Conservation (phyloP, 2,888 invertebrate genomes). For the Siphlonurus alternatus region DNA sequence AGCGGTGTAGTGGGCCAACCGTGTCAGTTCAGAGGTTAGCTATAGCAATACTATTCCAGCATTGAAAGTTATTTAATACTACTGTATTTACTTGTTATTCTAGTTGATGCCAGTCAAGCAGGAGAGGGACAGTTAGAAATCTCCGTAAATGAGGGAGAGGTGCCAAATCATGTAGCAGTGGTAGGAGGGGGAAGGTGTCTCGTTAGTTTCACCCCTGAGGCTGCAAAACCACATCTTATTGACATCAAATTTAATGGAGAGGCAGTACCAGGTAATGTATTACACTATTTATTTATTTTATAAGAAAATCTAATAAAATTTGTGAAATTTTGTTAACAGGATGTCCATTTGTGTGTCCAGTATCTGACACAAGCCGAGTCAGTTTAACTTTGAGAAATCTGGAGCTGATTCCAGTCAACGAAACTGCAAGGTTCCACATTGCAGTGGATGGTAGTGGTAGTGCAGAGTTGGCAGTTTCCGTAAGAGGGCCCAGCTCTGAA, state of each 20-base stretch:
- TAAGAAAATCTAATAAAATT: conserved; percentile 3
- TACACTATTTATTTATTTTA: conserved; percentile 3
- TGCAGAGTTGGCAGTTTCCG: conserved; percentile 77
- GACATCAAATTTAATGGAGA: conserved; percentile 94
- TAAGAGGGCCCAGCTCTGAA: conserved; percentile 71
- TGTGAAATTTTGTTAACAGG: conserved; percentile 18
- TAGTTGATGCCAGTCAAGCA: conserved; percentile 95
- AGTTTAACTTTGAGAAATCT: conserved; percentile 54
- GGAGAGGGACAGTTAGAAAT: conserved; percentile 99
- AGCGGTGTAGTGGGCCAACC: conserved; percentile 90
- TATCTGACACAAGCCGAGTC: conserved; percentile 61
- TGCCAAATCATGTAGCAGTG: conserved; percentile 92
- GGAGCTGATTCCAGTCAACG: conserved; percentile 73
- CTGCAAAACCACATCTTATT: conserved; percentile 77
- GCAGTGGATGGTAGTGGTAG: conserved; percentile 48
- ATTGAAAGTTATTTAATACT: neutral
- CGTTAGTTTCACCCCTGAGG: conserved; percentile 87
- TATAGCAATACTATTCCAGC: too few species aligned
- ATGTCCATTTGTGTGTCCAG: conserved; percentile 77
- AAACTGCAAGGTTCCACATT: conserved; percentile 62
- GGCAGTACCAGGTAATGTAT: conserved; percentile 51
- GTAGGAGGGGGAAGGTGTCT: conserved; percentile 89
- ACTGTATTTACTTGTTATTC: conserved; percentile 4
- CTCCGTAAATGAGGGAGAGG: conserved; percentile 96
- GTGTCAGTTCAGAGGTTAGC: conserved; percentile 84